phyloP scores from a whole-genome alignment of 2,113 vertebrate genomes.

The Lethenteron camtschaticum region DNA sequence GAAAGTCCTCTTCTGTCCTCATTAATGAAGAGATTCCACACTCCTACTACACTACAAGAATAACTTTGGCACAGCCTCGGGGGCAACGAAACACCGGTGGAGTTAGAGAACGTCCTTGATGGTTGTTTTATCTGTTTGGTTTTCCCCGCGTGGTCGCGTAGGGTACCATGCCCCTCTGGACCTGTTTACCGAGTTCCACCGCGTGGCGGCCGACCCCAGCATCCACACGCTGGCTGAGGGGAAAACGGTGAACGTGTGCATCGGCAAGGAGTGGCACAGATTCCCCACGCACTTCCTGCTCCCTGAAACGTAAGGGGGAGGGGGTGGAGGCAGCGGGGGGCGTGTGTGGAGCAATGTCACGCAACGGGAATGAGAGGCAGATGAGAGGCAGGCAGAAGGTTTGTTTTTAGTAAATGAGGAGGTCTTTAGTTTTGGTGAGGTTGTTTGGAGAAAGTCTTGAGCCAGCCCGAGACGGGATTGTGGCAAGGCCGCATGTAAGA shows the following conservation, averaged over 20 bases:
- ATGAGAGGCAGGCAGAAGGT: background rate
- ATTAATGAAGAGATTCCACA: background rate
- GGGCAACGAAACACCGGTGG: background rate
- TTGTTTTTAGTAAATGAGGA: background rate
- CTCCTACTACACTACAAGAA: background rate
- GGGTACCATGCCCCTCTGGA: conserved; percentile 88
- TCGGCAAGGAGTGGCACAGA: conserved; percentile 92
- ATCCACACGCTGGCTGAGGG: conserved; percentile 60
- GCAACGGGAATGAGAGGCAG: no score
- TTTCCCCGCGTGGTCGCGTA: conserved; percentile 12
- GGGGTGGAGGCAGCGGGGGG: background rate
- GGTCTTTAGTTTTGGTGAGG: background rate
- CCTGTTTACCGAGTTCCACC: conserved; percentile 80
- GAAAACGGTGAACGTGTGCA: conserved; percentile 54
- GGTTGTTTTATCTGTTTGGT: background rate
- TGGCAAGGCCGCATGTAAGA: no score
- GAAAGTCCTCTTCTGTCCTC: no score
- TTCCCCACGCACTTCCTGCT: conserved; percentile 90
- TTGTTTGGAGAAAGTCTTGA: background rate
- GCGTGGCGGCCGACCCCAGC: conserved; percentile 55
- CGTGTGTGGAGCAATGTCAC: background rate
- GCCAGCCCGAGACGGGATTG: background rate
- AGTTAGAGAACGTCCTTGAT: background rate
- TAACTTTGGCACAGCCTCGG: background rate
- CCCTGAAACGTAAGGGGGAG: conserved; percentile 41